Evolutionary conservation across 2,797 vertebrate species (phyloP), one percentile per base, ranked within the genome.

Genomic region (Malacoctenus gilli): DNA sequence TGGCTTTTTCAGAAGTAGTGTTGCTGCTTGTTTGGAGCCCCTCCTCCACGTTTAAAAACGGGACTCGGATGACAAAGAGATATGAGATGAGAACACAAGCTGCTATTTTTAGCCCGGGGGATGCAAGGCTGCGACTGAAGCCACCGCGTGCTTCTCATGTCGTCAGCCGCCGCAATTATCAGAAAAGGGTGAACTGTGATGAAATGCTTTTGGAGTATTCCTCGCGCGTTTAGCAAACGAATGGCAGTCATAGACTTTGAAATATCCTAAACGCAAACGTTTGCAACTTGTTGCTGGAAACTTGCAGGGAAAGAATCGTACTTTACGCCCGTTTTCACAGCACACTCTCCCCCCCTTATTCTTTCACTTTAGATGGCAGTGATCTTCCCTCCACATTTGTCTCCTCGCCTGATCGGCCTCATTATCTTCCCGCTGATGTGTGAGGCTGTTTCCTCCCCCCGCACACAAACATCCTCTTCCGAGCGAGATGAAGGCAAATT

Each of bases 31-130:
- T 60, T 59, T 65, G 18, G 41, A 43, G 56, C 56, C 56, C 81
- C 77, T 62, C 83, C 75, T 81, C 78, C 74, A 51, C 61, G 59
- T 81, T 76, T 71, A 72, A 83, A 79, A 83, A 68, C 61, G 77
- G 51, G 54, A 69, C 81, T 72, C 57, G 56, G 75, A 73, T 68
- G 79, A 82, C 72, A 77, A 73, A 60, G 59, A 77, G 77, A 82
- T 63, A 58, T 59, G 72, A 77, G 82, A 85, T 68, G 74, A 75
- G 65, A 83, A 81, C 70, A 73, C 78, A 61, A 69, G 81, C 30
- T 58, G 68, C 87, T 92, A 93, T 93, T 90, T 92, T 87, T 92
- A 92, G 86, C 75, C 25, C 36, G 22, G 5, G 67, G 22, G 82
- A 81, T 77, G 75, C 66, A 60, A 79, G 61, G 68, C 71, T 70